Percentiles rank a stretch among this genome's conserved stretches.
Evolutionary conservation across 2,888 invertebrate species (phyloP).

Genomic region (Drosophila diplacantha): DNA sequence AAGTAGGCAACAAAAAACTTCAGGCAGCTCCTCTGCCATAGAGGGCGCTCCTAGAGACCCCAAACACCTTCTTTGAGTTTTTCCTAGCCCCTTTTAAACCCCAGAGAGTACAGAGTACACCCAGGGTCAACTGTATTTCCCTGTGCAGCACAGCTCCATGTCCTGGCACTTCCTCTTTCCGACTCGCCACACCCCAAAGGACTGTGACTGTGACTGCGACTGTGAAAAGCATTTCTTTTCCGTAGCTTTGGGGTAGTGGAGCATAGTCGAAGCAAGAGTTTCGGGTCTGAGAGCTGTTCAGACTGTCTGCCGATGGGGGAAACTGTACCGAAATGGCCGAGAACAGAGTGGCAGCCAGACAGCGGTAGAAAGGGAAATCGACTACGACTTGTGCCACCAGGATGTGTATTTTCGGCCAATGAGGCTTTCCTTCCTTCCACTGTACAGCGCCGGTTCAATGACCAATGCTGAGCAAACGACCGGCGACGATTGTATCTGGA

Average conservation of each 20-base stretch:
- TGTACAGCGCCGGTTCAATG: constrained; percentile 47
- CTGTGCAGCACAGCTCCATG: not conserved
- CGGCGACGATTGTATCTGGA: constrained; percentile 55
- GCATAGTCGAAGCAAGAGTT: constrained; percentile 23
- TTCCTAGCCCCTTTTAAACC: not conserved
- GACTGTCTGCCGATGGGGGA: constrained; percentile 36
- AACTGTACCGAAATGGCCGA: constrained; percentile 68
- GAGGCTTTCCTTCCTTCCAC: constrained; percentile 18
- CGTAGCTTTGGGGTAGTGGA: constrained; percentile 59
- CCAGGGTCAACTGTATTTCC: not conserved
- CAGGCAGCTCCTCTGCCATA: not conserved
- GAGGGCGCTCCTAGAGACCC: not conserved
- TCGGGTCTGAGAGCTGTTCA: constrained; percentile 3
- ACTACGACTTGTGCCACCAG: constrained; percentile 52
- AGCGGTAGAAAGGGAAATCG: constrained; percentile 76
- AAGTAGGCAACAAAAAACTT: constrained; percentile 6
- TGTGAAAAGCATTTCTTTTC: constrained; percentile 37
- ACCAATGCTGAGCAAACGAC: constrained; percentile 43
- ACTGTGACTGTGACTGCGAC: not conserved
- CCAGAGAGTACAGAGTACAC: not conserved
- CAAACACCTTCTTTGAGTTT: no score
- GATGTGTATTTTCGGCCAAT: constrained; percentile 50
- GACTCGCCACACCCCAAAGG: not conserved
- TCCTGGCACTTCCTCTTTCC: constrained; percentile 5
- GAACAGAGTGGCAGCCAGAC: constrained; percentile 55